Percentiles rank a stretch among this genome's conserved stretches.
Evolutionary conservation across 2,888 invertebrate genomes (phyloP).

Genomic region (Ischnura elegans): DNA sequence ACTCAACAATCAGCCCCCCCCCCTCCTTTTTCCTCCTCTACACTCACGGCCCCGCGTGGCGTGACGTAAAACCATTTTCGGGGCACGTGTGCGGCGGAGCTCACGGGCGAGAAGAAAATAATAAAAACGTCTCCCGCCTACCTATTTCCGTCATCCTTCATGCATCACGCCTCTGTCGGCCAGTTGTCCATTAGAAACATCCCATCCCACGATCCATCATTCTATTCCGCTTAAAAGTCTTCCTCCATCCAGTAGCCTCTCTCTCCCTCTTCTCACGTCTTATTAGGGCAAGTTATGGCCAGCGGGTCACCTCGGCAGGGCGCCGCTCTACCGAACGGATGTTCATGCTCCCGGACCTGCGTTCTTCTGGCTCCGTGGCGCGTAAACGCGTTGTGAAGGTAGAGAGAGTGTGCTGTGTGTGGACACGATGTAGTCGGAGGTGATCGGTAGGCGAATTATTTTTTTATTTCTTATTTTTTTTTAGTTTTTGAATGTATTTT

Average conservation of each 20-base stretch:
- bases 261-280: neutral
- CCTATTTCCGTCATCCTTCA: conserved; percentile 2
- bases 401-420: no score
- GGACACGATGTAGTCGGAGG: no score
- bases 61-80: neutral
- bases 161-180: conserved; percentile 14
- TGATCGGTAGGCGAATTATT: no score
- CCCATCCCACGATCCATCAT: neutral
- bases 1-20: neutral
- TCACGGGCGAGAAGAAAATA: neutral
- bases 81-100: neutral
- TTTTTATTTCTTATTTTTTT: no score
- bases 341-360: neutral
- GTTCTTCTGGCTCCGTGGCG: neutral
- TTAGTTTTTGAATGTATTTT: no score
- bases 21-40: neutral
- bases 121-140: neutral
- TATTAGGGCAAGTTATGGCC: conserved; percentile 22
- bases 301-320: conserved; percentile 13
- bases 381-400: no score
- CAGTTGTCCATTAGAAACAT: neutral
- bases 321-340: conserved; percentile 3
- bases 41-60: neutral
- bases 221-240: neutral
- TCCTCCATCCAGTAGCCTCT: neutral